Conservation (phyloP, 2,113 vertebrate genomes). For the Lontra canadensis region DNA sequence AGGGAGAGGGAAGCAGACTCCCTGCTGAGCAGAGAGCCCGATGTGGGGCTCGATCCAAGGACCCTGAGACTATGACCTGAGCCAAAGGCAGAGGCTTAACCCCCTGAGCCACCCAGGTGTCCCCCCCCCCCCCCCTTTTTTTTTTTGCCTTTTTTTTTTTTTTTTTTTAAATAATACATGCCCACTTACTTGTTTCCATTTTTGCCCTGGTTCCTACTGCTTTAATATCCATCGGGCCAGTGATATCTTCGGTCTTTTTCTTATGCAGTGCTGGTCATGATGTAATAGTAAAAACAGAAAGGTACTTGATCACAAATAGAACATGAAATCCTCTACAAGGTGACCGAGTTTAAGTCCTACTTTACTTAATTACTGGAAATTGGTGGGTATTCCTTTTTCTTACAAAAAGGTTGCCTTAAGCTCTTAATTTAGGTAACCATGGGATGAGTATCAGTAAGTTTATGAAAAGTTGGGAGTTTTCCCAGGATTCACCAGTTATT, state of each 20-base stretch:
- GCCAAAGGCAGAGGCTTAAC: no score
- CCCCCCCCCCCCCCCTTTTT: no score
- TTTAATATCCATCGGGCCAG: background rate
- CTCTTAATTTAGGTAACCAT: background rate
- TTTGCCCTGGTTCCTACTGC: background rate
- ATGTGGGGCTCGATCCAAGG: no score
- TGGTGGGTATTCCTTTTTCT: background rate
- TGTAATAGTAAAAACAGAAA: constrained; percentile 2
- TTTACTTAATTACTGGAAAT: background rate
- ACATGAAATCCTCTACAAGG: background rate
- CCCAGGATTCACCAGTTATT: background rate
- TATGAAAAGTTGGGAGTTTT: background rate
- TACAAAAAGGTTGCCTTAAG: background rate
- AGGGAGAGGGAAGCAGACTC: no score
- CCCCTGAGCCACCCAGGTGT: no score
- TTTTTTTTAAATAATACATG: background rate
- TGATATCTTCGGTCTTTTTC: background rate
- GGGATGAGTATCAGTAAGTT: background rate
- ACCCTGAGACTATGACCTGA: no score
- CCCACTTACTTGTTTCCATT: background rate
- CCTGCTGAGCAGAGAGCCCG: no score
- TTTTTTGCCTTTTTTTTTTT: background rate
- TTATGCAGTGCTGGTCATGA: background rate
- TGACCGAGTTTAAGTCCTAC: background rate
- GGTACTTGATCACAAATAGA: background rate